These are phyloP conservation scores for Proterorhinus semilunaris DNA, from an alignment of 2,113 vertebrate species.

Conservation along the genomic window DNA sequence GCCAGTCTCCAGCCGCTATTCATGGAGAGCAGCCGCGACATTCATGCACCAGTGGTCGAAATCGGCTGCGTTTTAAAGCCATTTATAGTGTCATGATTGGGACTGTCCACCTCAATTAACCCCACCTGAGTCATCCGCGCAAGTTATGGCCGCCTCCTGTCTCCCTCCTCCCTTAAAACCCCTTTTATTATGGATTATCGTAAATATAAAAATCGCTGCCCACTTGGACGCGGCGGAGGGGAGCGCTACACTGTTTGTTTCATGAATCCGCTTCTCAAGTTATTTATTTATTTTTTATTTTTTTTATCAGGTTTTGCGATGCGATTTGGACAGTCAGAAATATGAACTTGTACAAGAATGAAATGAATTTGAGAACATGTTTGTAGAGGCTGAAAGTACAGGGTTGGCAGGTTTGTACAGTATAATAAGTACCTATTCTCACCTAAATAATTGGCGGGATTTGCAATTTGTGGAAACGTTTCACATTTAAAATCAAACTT, in stretches of 20 bases:
- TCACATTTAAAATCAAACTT: too few species aligned
- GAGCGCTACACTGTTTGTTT: slow-evolving; percentile 1
- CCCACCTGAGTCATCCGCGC: slow-evolving; percentile 17
- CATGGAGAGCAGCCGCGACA: slow-evolving; percentile 39
- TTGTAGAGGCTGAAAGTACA: too few species aligned
- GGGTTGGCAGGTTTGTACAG: too few species aligned
- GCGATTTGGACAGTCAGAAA: neutral
- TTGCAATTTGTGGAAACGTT: too few species aligned
- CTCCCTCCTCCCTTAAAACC: neutral
- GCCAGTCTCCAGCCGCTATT: slow-evolving; percentile 6
- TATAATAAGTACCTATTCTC: too few species aligned
- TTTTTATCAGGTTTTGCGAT: neutral
- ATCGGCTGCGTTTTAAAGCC: slow-evolving; percentile 54
- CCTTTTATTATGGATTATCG: slow-evolving; percentile 26
- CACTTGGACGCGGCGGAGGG: slow-evolving; percentile 13
- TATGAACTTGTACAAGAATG: too few species aligned
- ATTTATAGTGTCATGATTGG: slow-evolving; percentile 49
- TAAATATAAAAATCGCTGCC: slow-evolving; percentile 30
- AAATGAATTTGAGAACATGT: too few species aligned
- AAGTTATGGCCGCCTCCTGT: slow-evolving; percentile 21
- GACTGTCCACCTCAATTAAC: slow-evolving; percentile 57
- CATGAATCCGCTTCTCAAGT: neutral
- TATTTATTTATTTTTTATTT: neutral
- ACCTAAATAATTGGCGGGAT: too few species aligned
- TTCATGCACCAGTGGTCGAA: slow-evolving; percentile 53